Base-by-base conservation (phyloP, 2,113 vertebrate species). In the Equus quagga region DNA sequence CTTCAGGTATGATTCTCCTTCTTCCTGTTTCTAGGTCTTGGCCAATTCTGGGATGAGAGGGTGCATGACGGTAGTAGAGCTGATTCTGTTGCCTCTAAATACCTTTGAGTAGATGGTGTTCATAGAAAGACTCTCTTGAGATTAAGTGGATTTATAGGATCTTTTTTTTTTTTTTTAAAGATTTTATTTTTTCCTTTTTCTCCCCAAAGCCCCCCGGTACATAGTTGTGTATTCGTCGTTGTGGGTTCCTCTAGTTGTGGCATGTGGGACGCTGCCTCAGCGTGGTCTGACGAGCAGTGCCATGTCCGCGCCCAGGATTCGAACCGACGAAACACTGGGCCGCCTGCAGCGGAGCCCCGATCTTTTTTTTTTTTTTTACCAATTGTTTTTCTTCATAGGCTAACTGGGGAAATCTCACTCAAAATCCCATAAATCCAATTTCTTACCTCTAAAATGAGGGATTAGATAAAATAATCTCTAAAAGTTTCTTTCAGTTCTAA, bases 61-160 rank as follows among this genome's bases (percentile, higher is more conserved):
- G 14, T 62, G 28, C 8, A n/a, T 9, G 14, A 62, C 41, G n/a
- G 24, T 36, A 62, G 10, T 41, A 75, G 15, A 72, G 46, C 23
- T 79, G 28, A 90, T 41, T 93, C 36, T 84, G 19, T 64, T 96
- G 41, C n/a, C 62, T 76, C 26, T 90, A 89, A 79, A 84, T 12
- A 60, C 64, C 46, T 90, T 73, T 41, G 28, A 64, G 31, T 51
- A 81, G 58, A 58, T 67, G 44, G 15, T 87, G 18, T n/a, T 94
- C 51, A 60, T 60, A 75, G 6, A 67, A 90, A 94, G 23, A 14
- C 3, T 31, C 23, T 72, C 9, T 21, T 51, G 36, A 78, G 10
- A 36, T 41, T 81, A 76, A 94, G 11, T 79, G 24, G 2, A 54
- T 72, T 58, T 19, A 56, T 46, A 81, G 12, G 2, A 12, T 31